Evolutionary conservation across 2,113 vertebrate species (phyloP).

Genomic region (Astur gentilis): DNA sequence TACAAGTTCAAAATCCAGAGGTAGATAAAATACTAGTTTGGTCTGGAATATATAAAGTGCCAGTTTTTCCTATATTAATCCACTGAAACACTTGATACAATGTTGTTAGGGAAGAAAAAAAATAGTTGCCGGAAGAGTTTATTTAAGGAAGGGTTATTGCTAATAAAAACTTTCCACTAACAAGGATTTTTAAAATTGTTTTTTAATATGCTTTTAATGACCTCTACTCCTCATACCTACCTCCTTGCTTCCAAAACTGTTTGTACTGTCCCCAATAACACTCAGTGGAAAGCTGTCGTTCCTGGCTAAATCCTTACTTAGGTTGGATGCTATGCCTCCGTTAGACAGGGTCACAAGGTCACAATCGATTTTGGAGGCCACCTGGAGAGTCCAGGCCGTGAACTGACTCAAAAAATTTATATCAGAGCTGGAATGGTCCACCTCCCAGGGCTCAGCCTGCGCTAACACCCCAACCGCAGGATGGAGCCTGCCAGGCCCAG

Average conservation of each 20-base stretch:
- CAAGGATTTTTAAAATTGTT: slow-evolving; percentile 48
- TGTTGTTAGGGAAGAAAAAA: neutral
- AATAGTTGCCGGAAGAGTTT: neutral
- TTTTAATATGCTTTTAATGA: slow-evolving; percentile 85
- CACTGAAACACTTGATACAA: neutral
- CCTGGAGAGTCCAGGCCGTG: slow-evolving; percentile 93
- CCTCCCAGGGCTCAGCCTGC: slow-evolving; percentile 83
- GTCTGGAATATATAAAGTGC: neutral
- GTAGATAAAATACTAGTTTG: neutral
- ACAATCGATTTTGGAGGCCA: slow-evolving; percentile 97
- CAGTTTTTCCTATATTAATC: neutral
- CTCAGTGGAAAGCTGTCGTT: slow-evolving; percentile 87
- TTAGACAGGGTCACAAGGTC: slow-evolving; percentile 95
- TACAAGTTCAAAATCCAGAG: slow-evolving; percentile 15
- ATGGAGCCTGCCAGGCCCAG: slow-evolving; percentile 75
- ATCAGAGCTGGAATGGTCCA: slow-evolving; percentile 85
- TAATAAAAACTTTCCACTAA: slow-evolving; percentile 12
- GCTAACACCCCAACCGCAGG: slow-evolving; percentile 71
- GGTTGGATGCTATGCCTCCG: slow-evolving; percentile 82
- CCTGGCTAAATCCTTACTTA: slow-evolving; percentile 88
- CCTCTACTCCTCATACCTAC: slow-evolving; percentile 72
- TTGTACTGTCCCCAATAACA: slow-evolving; percentile 81
- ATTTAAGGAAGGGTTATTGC: neutral
- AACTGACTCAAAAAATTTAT: slow-evolving; percentile 99
- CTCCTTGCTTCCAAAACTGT: slow-evolving; percentile 74